Percentiles rank a stretch among this genome's conserved stretches.
Evolutionary conservation across 2,797 vertebrate species (phyloP).

Genomic region (Pangasius macronema): DNA sequence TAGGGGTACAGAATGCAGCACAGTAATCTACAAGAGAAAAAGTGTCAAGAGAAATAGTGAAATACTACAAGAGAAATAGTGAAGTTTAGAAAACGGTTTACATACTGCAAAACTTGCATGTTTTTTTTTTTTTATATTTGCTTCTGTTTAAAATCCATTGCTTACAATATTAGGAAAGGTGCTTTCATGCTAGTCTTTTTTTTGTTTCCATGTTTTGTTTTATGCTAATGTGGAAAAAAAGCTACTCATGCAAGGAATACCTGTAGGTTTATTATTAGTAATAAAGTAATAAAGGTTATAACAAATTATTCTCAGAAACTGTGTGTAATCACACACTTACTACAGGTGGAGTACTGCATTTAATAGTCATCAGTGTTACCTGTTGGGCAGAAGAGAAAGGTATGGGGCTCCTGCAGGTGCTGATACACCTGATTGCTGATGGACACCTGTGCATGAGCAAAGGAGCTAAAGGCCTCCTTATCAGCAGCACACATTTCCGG

Average conservation of each 20-base stretch:
- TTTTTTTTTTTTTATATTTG: background rate
- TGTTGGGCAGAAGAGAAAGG: conserved; percentile 97
- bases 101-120: background rate
- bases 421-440: conserved; percentile 93
- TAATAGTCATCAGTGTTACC: conserved; percentile 70
- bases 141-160: background rate
- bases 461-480: conserved; percentile 92
- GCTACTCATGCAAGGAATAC: background rate
- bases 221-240: background rate
- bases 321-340: background rate
- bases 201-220: background rate
- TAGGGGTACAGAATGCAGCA: conserved; percentile 90
- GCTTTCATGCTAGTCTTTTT: background rate
- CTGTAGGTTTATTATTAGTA: background rate
- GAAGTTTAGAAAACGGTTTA: background rate
- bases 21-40: conserved; percentile 85
- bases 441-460: conserved; percentile 92
- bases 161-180: background rate
- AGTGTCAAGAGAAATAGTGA: too few species aligned
- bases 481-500: conserved; percentile 95
- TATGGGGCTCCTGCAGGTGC: conserved; percentile 87
- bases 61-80: too few species aligned
- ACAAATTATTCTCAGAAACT: background rate
- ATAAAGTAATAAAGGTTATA: background rate
- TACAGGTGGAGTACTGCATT: background rate